Percentiles rank a stretch among this genome's conserved stretches.
Evolutionary conservation across 2,888 invertebrate species (phyloP).

Genomic region (Chymomyza fuscimana): DNA sequence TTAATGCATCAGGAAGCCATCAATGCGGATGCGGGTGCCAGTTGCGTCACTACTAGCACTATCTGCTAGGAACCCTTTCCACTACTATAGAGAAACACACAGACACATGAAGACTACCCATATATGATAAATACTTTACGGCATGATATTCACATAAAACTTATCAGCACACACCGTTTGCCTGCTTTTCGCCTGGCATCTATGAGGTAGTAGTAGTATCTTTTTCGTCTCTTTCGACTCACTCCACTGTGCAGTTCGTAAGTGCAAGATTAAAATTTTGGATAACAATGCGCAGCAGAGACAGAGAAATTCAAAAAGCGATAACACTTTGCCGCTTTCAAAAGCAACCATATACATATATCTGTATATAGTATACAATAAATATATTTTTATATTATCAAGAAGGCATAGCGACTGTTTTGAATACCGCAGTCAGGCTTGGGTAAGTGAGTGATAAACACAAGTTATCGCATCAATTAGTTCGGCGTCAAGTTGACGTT

Average conservation of each 20-base stretch:
- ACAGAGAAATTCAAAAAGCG: constrained; percentile 42
- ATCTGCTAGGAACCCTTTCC: neutral
- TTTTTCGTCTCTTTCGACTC: constrained; percentile 8
- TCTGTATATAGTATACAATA: neutral
- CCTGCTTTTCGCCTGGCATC: neutral
- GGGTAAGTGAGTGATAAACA: constrained; percentile 71
- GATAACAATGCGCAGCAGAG: constrained; percentile 36
- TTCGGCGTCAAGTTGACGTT: constrained; percentile 74
- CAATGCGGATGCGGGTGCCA: constrained; percentile 56
- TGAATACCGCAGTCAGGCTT: constrained; percentile 3
- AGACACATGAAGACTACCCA: neutral
- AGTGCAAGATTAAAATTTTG: constrained; percentile 72
- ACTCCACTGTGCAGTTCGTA: constrained; percentile 46
- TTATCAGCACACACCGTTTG: neutral
- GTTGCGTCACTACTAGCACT: neutral
- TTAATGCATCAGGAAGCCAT: constrained; percentile 72
- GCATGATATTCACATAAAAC: neutral
- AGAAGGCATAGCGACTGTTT: constrained; percentile 1
- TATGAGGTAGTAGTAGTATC: neutral
- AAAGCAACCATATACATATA: neutral
- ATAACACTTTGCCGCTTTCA: neutral
- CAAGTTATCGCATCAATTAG: constrained; percentile 73
- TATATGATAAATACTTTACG: neutral
- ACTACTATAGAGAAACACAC: neutral
- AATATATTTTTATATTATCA: neutral